Conservation (phyloP, 2,113 vertebrate species). For the Dicerorhinus sumatrensis region DNA sequence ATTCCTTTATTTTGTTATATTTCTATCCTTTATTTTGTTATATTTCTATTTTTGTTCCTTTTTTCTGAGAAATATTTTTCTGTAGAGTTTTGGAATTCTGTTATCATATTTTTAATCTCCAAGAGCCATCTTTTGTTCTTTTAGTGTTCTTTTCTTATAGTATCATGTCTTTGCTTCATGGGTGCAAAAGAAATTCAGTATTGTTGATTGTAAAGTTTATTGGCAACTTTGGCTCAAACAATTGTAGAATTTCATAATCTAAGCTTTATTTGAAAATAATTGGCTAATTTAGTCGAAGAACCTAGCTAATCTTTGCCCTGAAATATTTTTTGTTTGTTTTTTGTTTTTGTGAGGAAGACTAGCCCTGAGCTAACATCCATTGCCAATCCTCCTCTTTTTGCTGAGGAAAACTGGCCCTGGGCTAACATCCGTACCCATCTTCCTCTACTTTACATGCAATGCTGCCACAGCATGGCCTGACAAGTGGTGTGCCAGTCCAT, state of each 20-base stretch:
- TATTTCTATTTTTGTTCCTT: neutral
- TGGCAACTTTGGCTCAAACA: neutral
- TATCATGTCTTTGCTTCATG: neutral
- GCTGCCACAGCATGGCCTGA: too few relatives aligned
- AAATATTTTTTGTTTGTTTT: too few relatives aligned
- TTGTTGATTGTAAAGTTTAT: neutral
- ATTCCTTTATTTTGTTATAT: neutral
- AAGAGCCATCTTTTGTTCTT: neutral
- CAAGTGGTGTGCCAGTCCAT: too few relatives aligned
- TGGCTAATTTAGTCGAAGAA: neutral
- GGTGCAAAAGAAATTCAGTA: neutral
- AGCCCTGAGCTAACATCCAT: too few relatives aligned
- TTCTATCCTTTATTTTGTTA: neutral
- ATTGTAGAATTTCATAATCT: neutral
- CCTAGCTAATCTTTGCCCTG: neutral
- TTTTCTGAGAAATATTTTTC: neutral
- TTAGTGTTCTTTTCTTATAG: neutral
- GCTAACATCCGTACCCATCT: too few relatives aligned
- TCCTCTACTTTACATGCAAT: too few relatives aligned
- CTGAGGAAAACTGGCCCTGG: too few relatives aligned
- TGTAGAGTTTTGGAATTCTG: neutral
- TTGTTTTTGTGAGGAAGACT: too few relatives aligned
- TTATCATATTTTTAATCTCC: neutral
- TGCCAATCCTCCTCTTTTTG: too few relatives aligned
- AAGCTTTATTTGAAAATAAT: neutral